Evolutionary conservation across 2,113 vertebrate species (phyloP).

Genomic region (Halcyon malimbica): DNA sequence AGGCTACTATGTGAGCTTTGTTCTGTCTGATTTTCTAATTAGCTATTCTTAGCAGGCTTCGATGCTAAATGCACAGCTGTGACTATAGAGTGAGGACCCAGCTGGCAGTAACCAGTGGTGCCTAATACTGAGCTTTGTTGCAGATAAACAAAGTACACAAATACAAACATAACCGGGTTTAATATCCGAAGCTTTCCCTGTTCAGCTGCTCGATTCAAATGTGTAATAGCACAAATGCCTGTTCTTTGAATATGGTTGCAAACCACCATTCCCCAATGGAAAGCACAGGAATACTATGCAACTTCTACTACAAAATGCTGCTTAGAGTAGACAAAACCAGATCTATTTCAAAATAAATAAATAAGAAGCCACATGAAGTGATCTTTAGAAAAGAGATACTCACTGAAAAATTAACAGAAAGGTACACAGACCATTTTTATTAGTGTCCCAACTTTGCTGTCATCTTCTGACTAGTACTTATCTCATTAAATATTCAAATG

Average conservation of each 20-base stretch:
- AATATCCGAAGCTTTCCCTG: constrained; percentile 30
- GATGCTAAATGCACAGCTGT: constrained; percentile 78
- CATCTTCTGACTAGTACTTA: not conserved
- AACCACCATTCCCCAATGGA: not conserved
- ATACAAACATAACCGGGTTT: constrained; percentile 64
- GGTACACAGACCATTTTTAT: not conserved
- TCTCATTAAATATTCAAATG: not conserved
- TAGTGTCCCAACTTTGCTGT: not conserved
- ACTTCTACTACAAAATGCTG: not conserved
- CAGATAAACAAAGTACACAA: constrained; percentile 74
- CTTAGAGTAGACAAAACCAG: not conserved
- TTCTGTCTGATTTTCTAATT: constrained; percentile 69
- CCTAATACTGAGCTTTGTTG: constrained; percentile 77
- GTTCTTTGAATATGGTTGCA: constrained; percentile 13
- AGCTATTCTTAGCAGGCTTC: constrained; percentile 73
- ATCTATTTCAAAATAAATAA: not conserved
- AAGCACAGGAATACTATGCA: not conserved
- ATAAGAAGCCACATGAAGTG: not conserved
- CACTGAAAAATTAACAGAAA: not conserved
- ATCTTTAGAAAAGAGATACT: not conserved
- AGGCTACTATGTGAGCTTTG: constrained; percentile 75
- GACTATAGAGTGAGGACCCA: constrained; percentile 64
- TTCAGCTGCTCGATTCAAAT: constrained; percentile 49
- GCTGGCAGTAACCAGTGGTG: constrained; percentile 82
- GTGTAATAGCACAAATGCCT: constrained; percentile 25